phyloP scores from a whole-genome alignment of 2,888 invertebrate species.

The Ptychoptera albimana region DNA sequence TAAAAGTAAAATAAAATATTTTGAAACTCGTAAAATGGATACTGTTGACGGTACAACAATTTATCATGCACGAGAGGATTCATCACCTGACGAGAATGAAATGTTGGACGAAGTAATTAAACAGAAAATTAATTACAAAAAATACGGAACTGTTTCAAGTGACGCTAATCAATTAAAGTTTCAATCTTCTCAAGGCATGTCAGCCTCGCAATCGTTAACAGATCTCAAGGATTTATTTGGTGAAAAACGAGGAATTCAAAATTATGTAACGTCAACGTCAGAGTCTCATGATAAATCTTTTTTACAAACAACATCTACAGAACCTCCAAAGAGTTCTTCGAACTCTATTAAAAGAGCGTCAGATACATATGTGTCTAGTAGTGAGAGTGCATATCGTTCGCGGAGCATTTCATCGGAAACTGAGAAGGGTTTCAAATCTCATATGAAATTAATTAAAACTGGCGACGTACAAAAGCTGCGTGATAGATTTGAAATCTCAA shows the following conservation, averaged over 20 bases:
- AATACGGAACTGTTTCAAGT: constrained; percentile 11
- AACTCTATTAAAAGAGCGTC: too few species aligned
- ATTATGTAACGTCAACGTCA: too few species aligned
- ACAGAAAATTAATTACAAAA: constrained; percentile 23
- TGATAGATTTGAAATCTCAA: constrained; percentile 49
- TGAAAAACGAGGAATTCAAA: constrained; percentile 37
- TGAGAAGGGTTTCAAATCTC: constrained; percentile 50
- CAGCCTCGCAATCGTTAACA: constrained; percentile 20
- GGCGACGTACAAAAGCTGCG: constrained; percentile 67
- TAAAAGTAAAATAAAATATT: constrained; percentile 61
- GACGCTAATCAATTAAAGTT: not conserved
- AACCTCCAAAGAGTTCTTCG: too few species aligned
- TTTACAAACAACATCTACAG: constrained; percentile 11
- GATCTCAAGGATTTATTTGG: constrained; percentile 72
- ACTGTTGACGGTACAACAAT: constrained; percentile 32
- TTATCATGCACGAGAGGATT: constrained; percentile 38
- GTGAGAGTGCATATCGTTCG: constrained; percentile 48
- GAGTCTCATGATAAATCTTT: too few species aligned
- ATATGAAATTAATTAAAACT: constrained; percentile 51
- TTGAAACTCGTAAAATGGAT: constrained; percentile 48
- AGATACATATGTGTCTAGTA: too few species aligned
- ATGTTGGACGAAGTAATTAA: constrained; percentile 31
- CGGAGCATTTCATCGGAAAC: constrained; percentile 60
- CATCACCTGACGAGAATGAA: constrained; percentile 34
- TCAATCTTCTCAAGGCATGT: constrained; percentile 12